Conservation (phyloP, 2,888 invertebrate species). For the Yponomeuta plumbellus region DNA sequence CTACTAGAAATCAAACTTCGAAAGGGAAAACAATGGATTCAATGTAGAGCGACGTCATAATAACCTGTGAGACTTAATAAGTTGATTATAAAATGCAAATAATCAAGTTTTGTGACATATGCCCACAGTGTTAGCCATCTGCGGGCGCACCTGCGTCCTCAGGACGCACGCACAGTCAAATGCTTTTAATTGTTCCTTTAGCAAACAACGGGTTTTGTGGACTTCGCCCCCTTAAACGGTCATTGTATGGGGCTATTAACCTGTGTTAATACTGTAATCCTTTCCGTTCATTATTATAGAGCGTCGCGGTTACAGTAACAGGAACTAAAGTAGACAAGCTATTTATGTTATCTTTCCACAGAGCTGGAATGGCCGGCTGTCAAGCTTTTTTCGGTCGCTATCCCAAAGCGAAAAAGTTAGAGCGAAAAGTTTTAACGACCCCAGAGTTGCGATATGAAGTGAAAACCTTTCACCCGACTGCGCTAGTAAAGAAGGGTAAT, state of each 20-base stretch:
- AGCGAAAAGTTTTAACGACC: too few species aligned
- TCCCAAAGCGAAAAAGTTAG: too few species aligned
- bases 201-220: conserved; percentile 14
- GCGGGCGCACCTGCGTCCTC: conserved; percentile 9
- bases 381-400: too few species aligned
- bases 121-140: conserved; percentile 8
- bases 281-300: background rate
- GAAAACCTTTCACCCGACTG: too few species aligned
- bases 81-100: conserved; percentile 12
- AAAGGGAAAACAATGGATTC: background rate
- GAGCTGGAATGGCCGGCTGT: too few species aligned
- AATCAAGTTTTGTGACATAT: conserved; percentile 4
- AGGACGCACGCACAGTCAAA: conserved; percentile 8
- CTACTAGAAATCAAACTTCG: background rate
- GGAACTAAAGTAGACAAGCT: background rate
- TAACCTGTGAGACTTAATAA: background rate
- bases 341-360: background rate
- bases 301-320: background rate
- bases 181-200: conserved; percentile 13
- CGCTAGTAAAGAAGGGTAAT: too few species aligned
- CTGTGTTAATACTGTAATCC: background rate
- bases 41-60: background rate
- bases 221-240: background rate
- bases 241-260: conserved; percentile 14
- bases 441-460: too few species aligned